Conservation (phyloP, 1,140 invertebrate species). For the Palaemon carinicauda region DNA sequence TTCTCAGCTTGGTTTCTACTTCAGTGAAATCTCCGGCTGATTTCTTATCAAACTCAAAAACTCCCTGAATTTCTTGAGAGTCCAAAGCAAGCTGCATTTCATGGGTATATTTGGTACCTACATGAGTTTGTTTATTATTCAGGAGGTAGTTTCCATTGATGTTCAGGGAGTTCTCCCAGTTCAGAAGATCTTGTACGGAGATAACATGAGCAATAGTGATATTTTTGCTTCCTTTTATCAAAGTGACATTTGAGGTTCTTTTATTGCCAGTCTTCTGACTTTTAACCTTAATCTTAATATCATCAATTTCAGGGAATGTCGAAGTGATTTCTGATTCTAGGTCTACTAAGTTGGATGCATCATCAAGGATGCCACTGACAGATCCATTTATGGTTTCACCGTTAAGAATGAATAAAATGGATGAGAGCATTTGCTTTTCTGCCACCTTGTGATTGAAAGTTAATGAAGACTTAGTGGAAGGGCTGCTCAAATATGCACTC, state of each 20-base stretch:
- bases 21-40: neutral
- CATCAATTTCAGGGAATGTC: slow-evolving; percentile 19
- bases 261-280: slow-evolving; percentile 7
- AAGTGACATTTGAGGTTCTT: neutral
- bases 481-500: slow-evolving; percentile 13
- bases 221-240: neutral
- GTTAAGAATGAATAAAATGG: neutral
- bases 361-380: slow-evolving; percentile 11
- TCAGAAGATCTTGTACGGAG: slow-evolving; percentile 3
- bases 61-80: neutral
- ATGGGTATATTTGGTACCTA: neutral
- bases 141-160: slow-evolving; percentile 2
- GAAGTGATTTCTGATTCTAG: slow-evolving; percentile 24
- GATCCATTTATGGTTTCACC: slow-evolving; percentile 11
- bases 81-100: neutral
- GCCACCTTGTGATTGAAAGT: slow-evolving; percentile 13
- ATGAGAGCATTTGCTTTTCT: neutral
- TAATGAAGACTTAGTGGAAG: slow-evolving; percentile 13
- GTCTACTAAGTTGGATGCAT: neutral
- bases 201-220: slow-evolving; percentile 4
- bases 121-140: slow-evolving; percentile 6
- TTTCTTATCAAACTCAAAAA: neutral
- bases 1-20: neutral
- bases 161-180: slow-evolving; percentile 34
- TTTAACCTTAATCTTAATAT: slow-evolving; percentile 31